Evolutionary conservation across 2,888 invertebrate genomes (phyloP).

Genomic region (Galerucella pusilla): DNA sequence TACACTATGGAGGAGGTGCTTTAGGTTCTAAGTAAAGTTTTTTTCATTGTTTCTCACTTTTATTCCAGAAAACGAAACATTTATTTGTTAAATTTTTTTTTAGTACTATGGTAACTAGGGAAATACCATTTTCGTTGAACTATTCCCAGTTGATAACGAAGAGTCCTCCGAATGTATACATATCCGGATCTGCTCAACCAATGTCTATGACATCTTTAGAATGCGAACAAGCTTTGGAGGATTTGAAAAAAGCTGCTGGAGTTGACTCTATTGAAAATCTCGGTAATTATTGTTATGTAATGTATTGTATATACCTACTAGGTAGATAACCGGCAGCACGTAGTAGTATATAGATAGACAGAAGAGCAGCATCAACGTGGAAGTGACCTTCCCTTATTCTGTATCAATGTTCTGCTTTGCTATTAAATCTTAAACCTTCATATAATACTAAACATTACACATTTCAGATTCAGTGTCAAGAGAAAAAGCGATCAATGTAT

Average conservation of each 20-base stretch:
- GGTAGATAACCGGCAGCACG: too few relatives aligned
- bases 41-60: neutral
- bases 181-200: conserved; percentile 20
- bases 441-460: neutral
- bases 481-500: conserved; percentile 55
- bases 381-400: too few relatives aligned
- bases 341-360: too few relatives aligned
- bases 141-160: conserved; percentile 56
- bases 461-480: conserved; percentile 50
- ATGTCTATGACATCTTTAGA: conserved; percentile 48
- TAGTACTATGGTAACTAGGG: conserved; percentile 44
- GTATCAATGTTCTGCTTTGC: too few relatives aligned
- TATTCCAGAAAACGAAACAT: neutral
- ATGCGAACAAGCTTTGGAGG: conserved; percentile 51
- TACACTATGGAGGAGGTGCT: conserved; percentile 47
- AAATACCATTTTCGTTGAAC: conserved; percentile 59
- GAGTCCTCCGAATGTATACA: conserved; percentile 29
- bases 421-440: too few relatives aligned
- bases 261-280: conserved; percentile 53
- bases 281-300: conserved; percentile 25
- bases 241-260: conserved; percentile 51
- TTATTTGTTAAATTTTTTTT: conserved; percentile 4
- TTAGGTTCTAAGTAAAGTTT: conserved; percentile 41
- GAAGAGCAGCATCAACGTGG: too few relatives aligned
- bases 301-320: too few relatives aligned